These are phyloP conservation scores for Pongo pygmaeus DNA, from an alignment of 2,113 vertebrate genomes.

Conservation along the genomic window DNA sequence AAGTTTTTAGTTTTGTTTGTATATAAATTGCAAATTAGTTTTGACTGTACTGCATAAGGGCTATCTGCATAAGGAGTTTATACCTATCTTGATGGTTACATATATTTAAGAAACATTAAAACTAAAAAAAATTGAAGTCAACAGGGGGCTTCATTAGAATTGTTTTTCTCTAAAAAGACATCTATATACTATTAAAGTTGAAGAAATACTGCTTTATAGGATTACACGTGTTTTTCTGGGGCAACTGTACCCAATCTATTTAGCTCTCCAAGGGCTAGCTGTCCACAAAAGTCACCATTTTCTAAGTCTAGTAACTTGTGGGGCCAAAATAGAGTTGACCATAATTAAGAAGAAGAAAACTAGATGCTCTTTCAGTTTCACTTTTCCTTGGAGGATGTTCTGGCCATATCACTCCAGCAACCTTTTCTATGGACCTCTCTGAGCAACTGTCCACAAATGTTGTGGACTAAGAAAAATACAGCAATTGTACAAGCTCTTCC, in stretches of 20 bases:
- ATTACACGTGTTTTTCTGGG: background rate
- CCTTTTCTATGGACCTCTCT: background rate
- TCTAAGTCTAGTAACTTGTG: background rate
- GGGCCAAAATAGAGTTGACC: background rate
- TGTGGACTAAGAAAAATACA: background rate
- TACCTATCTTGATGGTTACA: background rate
- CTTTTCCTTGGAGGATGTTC: background rate
- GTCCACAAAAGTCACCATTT: background rate
- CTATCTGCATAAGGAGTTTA: background rate
- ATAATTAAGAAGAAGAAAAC: background rate
- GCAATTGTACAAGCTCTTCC: background rate
- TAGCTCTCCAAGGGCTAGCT: background rate
- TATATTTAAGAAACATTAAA: background rate
- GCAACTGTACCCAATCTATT: background rate
- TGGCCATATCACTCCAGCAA: background rate
- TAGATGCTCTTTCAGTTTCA: background rate
- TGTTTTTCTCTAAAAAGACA: background rate
- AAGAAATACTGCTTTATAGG: background rate
- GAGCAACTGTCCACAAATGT: background rate
- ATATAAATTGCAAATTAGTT: slow-evolving; percentile 24
- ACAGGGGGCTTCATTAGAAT: background rate
- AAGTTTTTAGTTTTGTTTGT: background rate
- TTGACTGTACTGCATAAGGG: background rate
- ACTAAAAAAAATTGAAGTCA: background rate
- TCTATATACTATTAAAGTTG: background rate